phyloP scores from a whole-genome alignment of 2,113 vertebrate genomes.

The Blennius ocellaris region DNA sequence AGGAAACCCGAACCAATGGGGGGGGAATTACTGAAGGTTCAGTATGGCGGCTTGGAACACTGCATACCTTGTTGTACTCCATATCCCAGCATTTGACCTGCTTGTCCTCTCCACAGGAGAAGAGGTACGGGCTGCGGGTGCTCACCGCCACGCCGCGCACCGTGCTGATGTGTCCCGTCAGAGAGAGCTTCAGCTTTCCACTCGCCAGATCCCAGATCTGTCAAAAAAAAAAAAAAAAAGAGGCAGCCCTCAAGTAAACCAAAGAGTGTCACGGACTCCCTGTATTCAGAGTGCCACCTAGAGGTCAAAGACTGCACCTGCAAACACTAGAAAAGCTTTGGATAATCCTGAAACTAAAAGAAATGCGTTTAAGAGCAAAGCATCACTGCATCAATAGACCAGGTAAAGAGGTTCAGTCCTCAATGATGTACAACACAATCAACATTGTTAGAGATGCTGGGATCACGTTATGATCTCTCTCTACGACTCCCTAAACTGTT shows the following conservation, averaged over 20 bases:
- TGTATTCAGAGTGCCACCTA: neutral
- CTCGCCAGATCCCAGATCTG: constrained; percentile 99
- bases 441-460: no score
- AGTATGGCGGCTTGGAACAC: no score
- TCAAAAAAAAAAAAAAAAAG: neutral
- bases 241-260: neutral
- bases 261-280: neutral
- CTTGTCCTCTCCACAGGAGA: constrained; percentile 98
- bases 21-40: no score
- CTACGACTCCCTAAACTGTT: neutral
- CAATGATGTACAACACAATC: no score
- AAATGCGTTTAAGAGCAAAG: no score
- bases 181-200: constrained; percentile 94
- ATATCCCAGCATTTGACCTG: constrained; percentile 99
- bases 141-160: constrained; percentile 97
- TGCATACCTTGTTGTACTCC: constrained; percentile 94
- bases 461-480: no score
- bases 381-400: no score
- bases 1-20: no score
- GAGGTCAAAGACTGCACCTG: neutral
- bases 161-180: constrained; percentile 98
- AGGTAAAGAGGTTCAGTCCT: no score
- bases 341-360: no score
- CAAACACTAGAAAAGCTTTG: neutral
- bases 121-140: constrained; percentile 92